A percentile compares a stretch with the other conserved stretches of the same genome.
phyloP scores from a whole-genome alignment of 2,888 invertebrate species.

The Cremastinae sp. region DNA sequence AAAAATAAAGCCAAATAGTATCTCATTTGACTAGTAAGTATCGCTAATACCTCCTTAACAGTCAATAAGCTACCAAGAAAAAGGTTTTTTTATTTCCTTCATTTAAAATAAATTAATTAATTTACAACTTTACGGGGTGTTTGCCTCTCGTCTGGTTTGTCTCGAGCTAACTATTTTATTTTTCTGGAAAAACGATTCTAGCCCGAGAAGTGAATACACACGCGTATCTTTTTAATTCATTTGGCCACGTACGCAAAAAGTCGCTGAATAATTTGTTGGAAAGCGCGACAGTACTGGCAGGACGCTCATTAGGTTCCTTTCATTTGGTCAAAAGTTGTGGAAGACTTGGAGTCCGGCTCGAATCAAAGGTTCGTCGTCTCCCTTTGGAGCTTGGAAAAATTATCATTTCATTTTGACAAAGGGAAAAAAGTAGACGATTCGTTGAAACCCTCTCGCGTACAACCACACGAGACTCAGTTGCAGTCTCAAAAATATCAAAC shows the following conservation, averaged over 20 bases:
- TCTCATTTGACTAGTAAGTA: no score
- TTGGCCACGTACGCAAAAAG: conserved; percentile 37
- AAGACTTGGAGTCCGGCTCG: conserved; percentile 3
- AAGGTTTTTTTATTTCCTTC: no score
- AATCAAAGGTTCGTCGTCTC: conserved; percentile 25
- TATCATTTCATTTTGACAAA: conserved; percentile 34
- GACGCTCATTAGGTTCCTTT: conserved; percentile 51
- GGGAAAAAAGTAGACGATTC: conserved; percentile 17
- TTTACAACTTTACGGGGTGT: no score
- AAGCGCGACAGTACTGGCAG: conserved; percentile 21
- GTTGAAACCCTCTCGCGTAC: neutral
- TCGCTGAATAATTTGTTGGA: conserved; percentile 42
- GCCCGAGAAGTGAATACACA: no score
- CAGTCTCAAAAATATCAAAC: conserved; percentile 15
- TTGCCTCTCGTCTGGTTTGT: no score
- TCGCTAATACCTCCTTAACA: no score
- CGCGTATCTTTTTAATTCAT: conserved; percentile 42
- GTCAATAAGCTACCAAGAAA: no score
- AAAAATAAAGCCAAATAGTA: no score
- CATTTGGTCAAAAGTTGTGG: conserved; percentile 48
- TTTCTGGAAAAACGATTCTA: no score
- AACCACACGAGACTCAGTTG: neutral
- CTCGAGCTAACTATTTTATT: no score
- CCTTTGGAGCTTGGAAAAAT: no score
- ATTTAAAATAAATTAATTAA: no score